Base-by-base conservation (phyloP, 2,888 invertebrate genomes). In the Campoletis raptor region DNA sequence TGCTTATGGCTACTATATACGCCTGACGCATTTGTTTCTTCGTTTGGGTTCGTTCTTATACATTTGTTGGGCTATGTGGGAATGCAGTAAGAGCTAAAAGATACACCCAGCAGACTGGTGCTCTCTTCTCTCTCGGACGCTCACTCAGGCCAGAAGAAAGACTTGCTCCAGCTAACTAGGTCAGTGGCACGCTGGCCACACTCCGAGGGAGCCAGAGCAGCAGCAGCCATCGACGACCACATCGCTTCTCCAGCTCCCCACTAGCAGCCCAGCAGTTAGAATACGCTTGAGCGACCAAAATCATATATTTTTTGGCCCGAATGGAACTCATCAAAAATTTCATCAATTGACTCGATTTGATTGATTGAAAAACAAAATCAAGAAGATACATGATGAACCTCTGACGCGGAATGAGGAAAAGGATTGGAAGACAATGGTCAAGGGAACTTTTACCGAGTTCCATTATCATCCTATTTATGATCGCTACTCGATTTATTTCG, bases 91-190 rank as follows among this genome's bases (percentile, higher is more conserved):
- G 48, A 80, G 40, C 80, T 72, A 66, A 66, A 66, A 83, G 64
- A 61, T 76, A 72, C 64, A 81, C 61, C 37, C 74, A 37, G 48
- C 61, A 37, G 36, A 37, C 57, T 70, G 67, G 48, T 61, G 48
- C 54, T 66, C 54, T 73, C 81, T 81, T 64, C 77, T 83, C 66
- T 83, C 82, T 69, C 77, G 72, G 54, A 77, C 77, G 86, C 72
- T 80, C 77, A 64, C 77, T 61, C 73, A 73, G 45, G 64, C 83
- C 85, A 92, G 91, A 93, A 93, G 92, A 93, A 93, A 94, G 93
- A 92, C 93, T 92, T 91, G 92, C 92, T 93, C 91, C 90, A 83
- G 91, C 90, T 93, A 94, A 94, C 93, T 94, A 91, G 94, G 94
- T 94, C 91, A 94, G 94, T 94, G 90, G 94, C 92, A 94, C 94